Conservation (phyloP, 2,888 invertebrate species). For the Dorcus hopei region DNA sequence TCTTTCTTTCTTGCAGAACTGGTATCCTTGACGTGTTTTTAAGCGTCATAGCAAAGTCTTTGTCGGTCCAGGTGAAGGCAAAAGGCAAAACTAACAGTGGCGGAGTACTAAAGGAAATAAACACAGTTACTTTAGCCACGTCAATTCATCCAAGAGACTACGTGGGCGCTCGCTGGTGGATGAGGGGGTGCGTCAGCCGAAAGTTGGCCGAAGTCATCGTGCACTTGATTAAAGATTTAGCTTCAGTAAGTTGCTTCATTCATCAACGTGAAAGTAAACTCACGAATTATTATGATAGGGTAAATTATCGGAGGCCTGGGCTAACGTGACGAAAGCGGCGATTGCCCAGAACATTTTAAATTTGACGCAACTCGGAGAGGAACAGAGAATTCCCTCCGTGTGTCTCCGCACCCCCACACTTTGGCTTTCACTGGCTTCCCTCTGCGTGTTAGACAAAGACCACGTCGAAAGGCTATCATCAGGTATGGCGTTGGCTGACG, state of each 20-base stretch:
- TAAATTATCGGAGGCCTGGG: slow-evolving; percentile 82
- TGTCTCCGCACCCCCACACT: slow-evolving; percentile 82
- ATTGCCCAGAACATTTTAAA: slow-evolving; percentile 83
- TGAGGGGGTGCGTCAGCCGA: slow-evolving; percentile 77
- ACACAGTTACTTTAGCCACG: slow-evolving; percentile 59
- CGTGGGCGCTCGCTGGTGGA: slow-evolving; percentile 71
- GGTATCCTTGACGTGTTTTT: slow-evolving; percentile 88
- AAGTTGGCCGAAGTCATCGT: slow-evolving; percentile 88
- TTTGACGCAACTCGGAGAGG: slow-evolving; percentile 76
- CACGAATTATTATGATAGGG: slow-evolving; percentile 57
- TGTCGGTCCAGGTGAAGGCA: slow-evolving; percentile 85
- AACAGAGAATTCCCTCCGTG: slow-evolving; percentile 67
- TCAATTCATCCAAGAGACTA: slow-evolving; percentile 59
- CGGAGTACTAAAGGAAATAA: slow-evolving; percentile 51
- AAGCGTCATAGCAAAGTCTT: slow-evolving; percentile 85
- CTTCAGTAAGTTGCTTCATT: slow-evolving; percentile 62
- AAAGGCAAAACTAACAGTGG: slow-evolving; percentile 54
- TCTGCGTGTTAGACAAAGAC: slow-evolving; percentile 88
- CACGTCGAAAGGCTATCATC: slow-evolving; percentile 81
- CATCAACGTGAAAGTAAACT: background rate
- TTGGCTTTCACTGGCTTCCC: slow-evolving; percentile 90
- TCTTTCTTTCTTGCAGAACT: slow-evolving; percentile 48
- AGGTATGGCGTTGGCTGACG: slow-evolving; percentile 27
- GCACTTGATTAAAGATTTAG: slow-evolving; percentile 86
- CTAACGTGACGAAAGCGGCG: slow-evolving; percentile 80